These are phyloP conservation scores for Galagoides demidoff DNA, from an alignment of 2,797 vertebrate species.

Conservation along the genomic window DNA sequence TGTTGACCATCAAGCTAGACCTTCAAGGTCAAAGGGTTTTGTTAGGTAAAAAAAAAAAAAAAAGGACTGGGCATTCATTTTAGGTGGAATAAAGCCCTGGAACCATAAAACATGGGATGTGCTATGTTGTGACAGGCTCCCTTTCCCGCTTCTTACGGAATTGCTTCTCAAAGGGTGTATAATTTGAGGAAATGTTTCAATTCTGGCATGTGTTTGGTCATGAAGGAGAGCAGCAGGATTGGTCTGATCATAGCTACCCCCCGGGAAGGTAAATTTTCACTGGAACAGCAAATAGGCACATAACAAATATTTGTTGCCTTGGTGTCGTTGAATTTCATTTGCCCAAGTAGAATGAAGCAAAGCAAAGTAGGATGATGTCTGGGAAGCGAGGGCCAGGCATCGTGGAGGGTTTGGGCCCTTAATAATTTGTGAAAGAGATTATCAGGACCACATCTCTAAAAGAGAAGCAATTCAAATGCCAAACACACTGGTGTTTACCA, in stretches of 20 bases:
- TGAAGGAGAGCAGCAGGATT: not conserved
- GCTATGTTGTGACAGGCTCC: not conserved
- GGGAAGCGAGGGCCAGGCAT: slow-evolving; percentile 43
- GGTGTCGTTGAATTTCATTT: slow-evolving; percentile 64
- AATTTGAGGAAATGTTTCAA: slow-evolving; percentile 28
- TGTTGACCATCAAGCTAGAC: not conserved
- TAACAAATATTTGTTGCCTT: slow-evolving; percentile 60
- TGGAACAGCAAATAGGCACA: not conserved
- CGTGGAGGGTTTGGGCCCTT: slow-evolving; percentile 28
- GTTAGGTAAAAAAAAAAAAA: slow-evolving; percentile 10
- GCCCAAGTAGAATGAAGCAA: slow-evolving; percentile 12
- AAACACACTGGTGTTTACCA: slow-evolving; percentile 76
- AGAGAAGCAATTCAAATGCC: slow-evolving; percentile 76
- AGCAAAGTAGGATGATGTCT: not conserved
- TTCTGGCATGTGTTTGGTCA: not conserved
- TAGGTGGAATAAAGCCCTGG: not conserved
- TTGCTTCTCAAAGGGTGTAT: slow-evolving; percentile 3
- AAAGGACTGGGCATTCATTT: not conserved
- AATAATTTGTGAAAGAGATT: slow-evolving; percentile 75
- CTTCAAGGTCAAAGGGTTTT: slow-evolving; percentile 18
- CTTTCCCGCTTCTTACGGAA: not conserved
- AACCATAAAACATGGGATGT: not conserved
- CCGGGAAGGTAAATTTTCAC: not conserved
- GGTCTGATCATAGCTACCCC: not conserved
- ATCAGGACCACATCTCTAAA: slow-evolving; percentile 68